A percentile compares a stretch with the other conserved stretches of the same genome.
These are phyloP conservation scores for Sebastes reedi DNA, from an alignment of 2,797 vertebrate species.

Conservation along the genomic window DNA sequence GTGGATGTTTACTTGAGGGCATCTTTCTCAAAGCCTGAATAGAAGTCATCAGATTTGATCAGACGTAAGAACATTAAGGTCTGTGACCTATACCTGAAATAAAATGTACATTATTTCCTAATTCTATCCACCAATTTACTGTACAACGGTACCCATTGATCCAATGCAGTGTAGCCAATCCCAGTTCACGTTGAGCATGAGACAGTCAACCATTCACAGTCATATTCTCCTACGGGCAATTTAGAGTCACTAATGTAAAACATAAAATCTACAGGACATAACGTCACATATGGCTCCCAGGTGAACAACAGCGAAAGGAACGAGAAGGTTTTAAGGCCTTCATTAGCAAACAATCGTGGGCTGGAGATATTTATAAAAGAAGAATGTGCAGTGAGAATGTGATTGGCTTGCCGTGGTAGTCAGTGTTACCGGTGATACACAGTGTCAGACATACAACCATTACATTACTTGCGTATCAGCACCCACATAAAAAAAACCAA, in stretches of 20 bases:
- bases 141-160: background rate
- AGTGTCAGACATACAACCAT: too few relatives aligned
- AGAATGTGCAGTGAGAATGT: background rate
- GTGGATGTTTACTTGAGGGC: background rate
- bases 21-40: background rate
- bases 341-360: too few relatives aligned
- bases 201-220: background rate
- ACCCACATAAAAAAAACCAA: too few relatives aligned
- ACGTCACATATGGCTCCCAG: background rate
- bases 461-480: too few relatives aligned
- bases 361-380: background rate
- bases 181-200: background rate
- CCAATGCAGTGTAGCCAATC: background rate
- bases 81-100: background rate
- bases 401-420: too few relatives aligned
- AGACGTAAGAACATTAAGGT: background rate
- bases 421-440: too few relatives aligned
- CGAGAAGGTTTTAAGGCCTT: background rate
- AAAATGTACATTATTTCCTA: background rate
- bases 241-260: background rate
- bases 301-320: background rate
- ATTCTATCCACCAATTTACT: background rate
- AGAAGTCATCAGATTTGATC: conserved; percentile 11
- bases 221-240: too few relatives aligned
- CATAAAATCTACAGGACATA: background rate